phyloP scores from a whole-genome alignment of 1,140 invertebrate species.

The Megathymus violae region DNA sequence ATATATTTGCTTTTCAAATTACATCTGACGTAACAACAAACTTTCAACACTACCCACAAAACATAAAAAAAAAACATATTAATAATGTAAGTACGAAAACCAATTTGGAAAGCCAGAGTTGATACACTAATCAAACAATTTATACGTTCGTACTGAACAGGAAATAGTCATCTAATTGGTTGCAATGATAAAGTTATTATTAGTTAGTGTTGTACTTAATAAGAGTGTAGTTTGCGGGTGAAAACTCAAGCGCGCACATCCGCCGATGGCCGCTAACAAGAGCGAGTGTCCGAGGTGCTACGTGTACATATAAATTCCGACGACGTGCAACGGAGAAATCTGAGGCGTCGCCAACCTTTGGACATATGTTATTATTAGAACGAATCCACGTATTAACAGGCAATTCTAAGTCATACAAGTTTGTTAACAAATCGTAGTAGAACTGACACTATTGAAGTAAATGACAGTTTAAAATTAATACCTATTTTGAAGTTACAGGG shows the following conservation, averaged over 20 bases:
- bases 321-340: slow-evolving; percentile 61
- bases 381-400: neutral
- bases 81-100: too few species aligned
- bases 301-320: slow-evolving; percentile 64
- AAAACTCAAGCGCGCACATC: slow-evolving; percentile 47
- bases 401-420: too few species aligned
- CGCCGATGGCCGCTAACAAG: slow-evolving; percentile 60
- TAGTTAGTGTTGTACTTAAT: slow-evolving; percentile 33
- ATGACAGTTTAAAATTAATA: too few species aligned
- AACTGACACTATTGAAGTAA: too few species aligned
- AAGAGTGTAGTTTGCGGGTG: slow-evolving; percentile 42
- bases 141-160: slow-evolving; percentile 3
- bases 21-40: too few species aligned
- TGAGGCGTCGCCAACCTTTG: slow-evolving; percentile 41
- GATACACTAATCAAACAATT: slow-evolving; percentile 4
- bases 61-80: too few species aligned
- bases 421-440: too few species aligned
- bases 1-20: too few species aligned
- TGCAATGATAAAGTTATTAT: slow-evolving; percentile 35
- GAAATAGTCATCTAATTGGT: slow-evolving; percentile 15
- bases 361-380: neutral
- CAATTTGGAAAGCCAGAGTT: neutral
- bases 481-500: too few species aligned
- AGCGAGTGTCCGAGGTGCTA: slow-evolving; percentile 52
- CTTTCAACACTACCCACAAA: too few species aligned